Percentiles rank a stretch among this genome's conserved stretches.
phyloP scores from a whole-genome alignment of 2,888 invertebrate species.

The Folsomia manolachei region DNA sequence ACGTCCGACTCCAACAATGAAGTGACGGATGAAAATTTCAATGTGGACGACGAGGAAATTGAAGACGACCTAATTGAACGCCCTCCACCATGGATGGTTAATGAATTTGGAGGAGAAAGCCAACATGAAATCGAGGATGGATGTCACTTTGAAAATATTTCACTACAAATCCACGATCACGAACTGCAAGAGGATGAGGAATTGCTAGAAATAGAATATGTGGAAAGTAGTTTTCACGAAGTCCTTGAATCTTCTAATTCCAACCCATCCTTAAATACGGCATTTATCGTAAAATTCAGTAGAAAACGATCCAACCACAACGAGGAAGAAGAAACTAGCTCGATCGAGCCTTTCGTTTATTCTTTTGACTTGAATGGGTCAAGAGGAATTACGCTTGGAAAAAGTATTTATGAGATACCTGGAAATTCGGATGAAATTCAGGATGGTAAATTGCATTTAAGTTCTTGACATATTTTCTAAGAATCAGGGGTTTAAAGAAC shows the following conservation, averaged over 20 bases:
- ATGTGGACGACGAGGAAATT: not conserved
- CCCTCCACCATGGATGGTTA: not conserved
- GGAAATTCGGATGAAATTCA: slow-evolving; percentile 42
- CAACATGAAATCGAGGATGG: no score
- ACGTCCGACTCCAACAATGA: not conserved
- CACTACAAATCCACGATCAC: not conserved
- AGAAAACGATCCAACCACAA: not conserved
- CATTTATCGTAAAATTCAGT: not conserved
- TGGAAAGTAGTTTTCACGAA: not conserved
- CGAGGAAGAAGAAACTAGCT: not conserved
- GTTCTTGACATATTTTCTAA: no score
- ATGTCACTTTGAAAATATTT: slow-evolving; percentile 3
- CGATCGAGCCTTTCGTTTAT: not conserved
- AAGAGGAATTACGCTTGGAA: slow-evolving; percentile 40
- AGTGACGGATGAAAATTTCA: not conserved
- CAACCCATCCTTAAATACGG: not conserved
- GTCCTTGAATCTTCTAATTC: slow-evolving; percentile 1
- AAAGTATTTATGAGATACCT: slow-evolving; percentile 46
- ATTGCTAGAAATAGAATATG: not conserved
- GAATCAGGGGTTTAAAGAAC: no score
- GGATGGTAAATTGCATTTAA: no score
- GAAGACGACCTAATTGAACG: not conserved
- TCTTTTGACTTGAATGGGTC: slow-evolving; percentile 41
- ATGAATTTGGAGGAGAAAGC: not conserved
- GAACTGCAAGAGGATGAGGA: not conserved